Evolutionary conservation across 1,140 invertebrate genomes (phyloP), one percentile per base, ranked within the genome.

Genomic region (Bradysia coprophila): DNA sequence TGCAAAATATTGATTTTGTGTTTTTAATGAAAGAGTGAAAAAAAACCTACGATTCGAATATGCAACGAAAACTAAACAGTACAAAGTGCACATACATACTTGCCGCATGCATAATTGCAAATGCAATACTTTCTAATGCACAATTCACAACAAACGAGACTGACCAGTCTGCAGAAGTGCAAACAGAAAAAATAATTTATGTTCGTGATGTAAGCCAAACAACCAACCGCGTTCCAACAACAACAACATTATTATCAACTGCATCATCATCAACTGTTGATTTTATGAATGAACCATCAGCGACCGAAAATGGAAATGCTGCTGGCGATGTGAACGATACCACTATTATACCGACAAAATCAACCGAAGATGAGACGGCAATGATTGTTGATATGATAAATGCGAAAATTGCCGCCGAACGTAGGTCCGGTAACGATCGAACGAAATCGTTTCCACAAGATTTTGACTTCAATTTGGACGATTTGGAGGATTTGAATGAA

Each of bases 381-480:
- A n/a, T n/a, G n/a, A n/a, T n/a, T n/a, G n/a, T n/a, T n/a, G n/a
- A n/a, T n/a, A n/a, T n/a, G n/a, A n/a, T n/a, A n/a, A n/a, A n/a
- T n/a, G n/a, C n/a, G n/a, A n/a, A n/a, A n/a, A n/a, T n/a, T n/a
- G n/a, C n/a, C n/a, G n/a, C n/a, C n/a, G n/a, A n/a, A n/a, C n/a
- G n/a, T n/a, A n/a, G n/a, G n/a, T n/a, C n/a, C n/a, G n/a, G n/a
- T n/a, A n/a, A n/a, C n/a, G n/a, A n/a, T n/a, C n/a, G n/a, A n/a
- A n/a, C n/a, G n/a, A n/a, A n/a, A n/a, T n/a, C n/a, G n/a, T n/a
- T n/a, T n/a, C n/a, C n/a, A n/a, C n/a, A n/a, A n/a, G n/a, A n/a
- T n/a, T 59, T 59, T 18, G 56, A 59, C 39, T 59, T 59, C 6
- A 59, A 59, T 44, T 40, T 59, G 32, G 55, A 55, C 3, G 56